These are phyloP conservation scores for Zaprionus lachaisei DNA, from an alignment of 1,140 invertebrate genomes.

Conservation along the genomic window DNA sequence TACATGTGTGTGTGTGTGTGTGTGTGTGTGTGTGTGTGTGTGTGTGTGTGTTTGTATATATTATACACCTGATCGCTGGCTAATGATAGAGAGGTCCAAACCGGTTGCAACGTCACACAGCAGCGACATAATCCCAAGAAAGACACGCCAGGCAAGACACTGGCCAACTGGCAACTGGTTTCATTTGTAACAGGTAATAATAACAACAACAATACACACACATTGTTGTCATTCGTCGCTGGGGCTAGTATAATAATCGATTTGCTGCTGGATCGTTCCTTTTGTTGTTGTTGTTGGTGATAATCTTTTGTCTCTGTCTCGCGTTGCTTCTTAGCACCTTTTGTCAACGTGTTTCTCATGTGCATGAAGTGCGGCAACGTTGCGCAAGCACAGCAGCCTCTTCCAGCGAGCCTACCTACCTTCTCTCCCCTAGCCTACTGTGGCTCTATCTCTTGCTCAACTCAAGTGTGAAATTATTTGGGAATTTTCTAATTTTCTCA, in stretches of 20 bases:
- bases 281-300: constrained; percentile 38
- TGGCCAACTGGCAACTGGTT: constrained; percentile 51
- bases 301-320: constrained; percentile 64
- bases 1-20: constrained; percentile 6
- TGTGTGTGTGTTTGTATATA: constrained; percentile 11
- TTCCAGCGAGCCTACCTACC: constrained; percentile 5
- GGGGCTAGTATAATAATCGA: constrained; percentile 73
- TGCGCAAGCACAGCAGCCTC: constrained; percentile 25
- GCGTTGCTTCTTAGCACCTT: constrained; percentile 71
- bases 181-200: constrained; percentile 52
- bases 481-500: constrained; percentile 79
- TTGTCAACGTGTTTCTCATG: constrained; percentile 58
- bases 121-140: constrained; percentile 32
- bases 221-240: constrained; percentile 27
- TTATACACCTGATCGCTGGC: constrained; percentile 64
- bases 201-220: constrained; percentile 24
- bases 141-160: background rate
- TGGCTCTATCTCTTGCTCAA: constrained; percentile 28
- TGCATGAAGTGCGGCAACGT: constrained; percentile 65
- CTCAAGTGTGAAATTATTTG: constrained; percentile 79
- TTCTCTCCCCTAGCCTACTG: background rate
- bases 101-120: constrained; percentile 70
- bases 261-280: constrained; percentile 51
- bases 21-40: constrained; percentile 11
- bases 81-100: constrained; percentile 64